These are phyloP conservation scores for Sinocyclocheilus maitianheensis DNA, from an alignment of 2,113 vertebrate genomes.

Conservation along the genomic window DNA sequence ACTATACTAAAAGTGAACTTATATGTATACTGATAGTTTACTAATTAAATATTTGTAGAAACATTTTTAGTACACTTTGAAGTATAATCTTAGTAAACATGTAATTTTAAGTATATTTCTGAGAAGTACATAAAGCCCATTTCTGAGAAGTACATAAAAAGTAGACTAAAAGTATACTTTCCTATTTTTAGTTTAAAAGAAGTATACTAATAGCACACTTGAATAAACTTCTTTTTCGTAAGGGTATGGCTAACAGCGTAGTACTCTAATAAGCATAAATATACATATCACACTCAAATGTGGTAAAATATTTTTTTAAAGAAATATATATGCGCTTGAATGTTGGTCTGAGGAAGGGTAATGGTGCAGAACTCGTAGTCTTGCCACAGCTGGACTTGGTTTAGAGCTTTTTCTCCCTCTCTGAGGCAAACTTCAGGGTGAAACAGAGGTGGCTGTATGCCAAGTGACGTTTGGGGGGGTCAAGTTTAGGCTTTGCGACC, in stretches of 20 bases:
- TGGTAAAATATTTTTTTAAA: neutral
- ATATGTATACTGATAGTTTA: too few relatives aligned
- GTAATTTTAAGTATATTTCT: too few relatives aligned
- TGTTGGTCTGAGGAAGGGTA: neutral
- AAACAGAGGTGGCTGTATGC: constrained; percentile 68
- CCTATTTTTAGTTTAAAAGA: too few relatives aligned
- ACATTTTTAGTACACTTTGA: too few relatives aligned
- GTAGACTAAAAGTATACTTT: too few relatives aligned
- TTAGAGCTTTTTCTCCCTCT: constrained; percentile 52
- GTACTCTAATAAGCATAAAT: neutral
- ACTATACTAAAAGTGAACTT: too few relatives aligned
- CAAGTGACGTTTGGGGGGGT: constrained; percentile 60
- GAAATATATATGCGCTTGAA: neutral
- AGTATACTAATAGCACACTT: too few relatives aligned
- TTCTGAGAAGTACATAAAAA: too few relatives aligned
- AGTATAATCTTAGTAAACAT: too few relatives aligned
- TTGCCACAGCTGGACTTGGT: constrained; percentile 60
- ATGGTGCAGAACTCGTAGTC: neutral
- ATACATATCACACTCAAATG: neutral
- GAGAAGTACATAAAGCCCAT: too few relatives aligned
- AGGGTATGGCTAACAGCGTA: neutral
- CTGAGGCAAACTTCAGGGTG: constrained; percentile 63
- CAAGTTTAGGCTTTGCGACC: constrained; percentile 75
- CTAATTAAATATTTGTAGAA: too few relatives aligned
- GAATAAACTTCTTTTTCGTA: too few relatives aligned